phyloP scores from a whole-genome alignment of 92 coral and sea anemone species.

The Plumapathes pennacea region DNA sequence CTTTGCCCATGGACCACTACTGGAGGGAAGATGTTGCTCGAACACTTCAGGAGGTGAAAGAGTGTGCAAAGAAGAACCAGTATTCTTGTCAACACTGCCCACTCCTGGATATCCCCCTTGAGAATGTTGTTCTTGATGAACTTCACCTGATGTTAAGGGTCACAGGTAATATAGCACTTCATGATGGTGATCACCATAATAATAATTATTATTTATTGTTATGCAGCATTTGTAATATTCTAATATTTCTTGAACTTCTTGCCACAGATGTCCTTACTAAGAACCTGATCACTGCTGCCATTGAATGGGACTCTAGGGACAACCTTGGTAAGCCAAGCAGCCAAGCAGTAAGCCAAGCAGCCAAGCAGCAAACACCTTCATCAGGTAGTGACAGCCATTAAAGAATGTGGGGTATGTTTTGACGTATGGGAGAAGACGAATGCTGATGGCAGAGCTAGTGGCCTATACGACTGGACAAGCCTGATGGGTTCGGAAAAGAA shows the following conservation, averaged over 20 bases:
- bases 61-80: conserved; percentile 20
- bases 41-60: conserved; percentile 24
- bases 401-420: conserved; percentile 27
- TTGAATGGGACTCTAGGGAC: conserved; percentile 27
- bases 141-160: conserved; percentile 53
- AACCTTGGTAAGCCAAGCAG: conserved; percentile 20
- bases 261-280: conserved; percentile 46
- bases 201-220: no score
- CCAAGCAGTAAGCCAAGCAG: no score
- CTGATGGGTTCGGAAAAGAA: conserved; percentile 58
- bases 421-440: conserved; percentile 46
- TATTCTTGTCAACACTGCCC: conserved; percentile 52
- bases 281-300: conserved; percentile 28
- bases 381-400: conserved; percentile 7
- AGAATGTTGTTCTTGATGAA: conserved; percentile 54
- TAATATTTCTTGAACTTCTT: background rate
- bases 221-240: no score
- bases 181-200: background rate
- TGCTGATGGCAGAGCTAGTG: conserved; percentile 50
- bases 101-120: conserved; percentile 36
- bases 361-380: conserved; percentile 32
- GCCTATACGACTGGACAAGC: conserved; percentile 47
- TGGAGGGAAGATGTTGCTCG: conserved; percentile 24
- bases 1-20: conserved; percentile 34
- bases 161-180: conserved; percentile 48